Evolutionary conservation across 1,140 invertebrate genomes (phyloP).

Genomic region (Elymnias hypermnestra): DNA sequence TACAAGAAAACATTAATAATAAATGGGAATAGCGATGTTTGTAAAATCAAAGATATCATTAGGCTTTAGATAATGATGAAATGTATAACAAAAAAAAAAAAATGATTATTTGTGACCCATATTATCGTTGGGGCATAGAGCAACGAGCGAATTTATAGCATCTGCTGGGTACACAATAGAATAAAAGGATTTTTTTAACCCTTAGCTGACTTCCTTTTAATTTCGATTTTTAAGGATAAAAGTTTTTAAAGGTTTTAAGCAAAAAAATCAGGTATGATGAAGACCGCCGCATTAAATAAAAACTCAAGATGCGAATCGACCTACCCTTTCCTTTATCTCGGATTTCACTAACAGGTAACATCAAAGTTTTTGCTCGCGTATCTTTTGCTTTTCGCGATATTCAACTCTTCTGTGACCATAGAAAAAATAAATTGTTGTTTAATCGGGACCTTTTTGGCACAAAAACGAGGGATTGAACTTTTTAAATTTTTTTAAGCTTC

Average conservation of each 20-base stretch:
- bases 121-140: slow-evolving; percentile 52
- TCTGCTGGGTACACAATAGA: slow-evolving; percentile 48
- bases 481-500: slow-evolving; percentile 64
- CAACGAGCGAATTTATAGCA: slow-evolving; percentile 49
- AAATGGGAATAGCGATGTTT: too few species aligned
- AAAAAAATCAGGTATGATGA: slow-evolving; percentile 57
- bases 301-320: slow-evolving; percentile 50
- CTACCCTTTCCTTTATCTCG: slow-evolving; percentile 70
- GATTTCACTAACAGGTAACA: slow-evolving; percentile 72
- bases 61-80: neutral
- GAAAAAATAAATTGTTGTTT: slow-evolving; percentile 62
- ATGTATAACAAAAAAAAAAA: neutral
- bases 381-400: slow-evolving; percentile 67
- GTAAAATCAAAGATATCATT: too few species aligned
- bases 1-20: too few species aligned
- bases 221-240: slow-evolving; percentile 50
- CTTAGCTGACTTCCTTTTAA: slow-evolving; percentile 67
- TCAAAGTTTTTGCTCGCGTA: slow-evolving; percentile 54
- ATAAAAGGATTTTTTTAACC: slow-evolving; percentile 58
- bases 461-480: slow-evolving; percentile 60
- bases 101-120: slow-evolving; percentile 43
- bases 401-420: slow-evolving; percentile 58
- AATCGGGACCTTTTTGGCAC: slow-evolving; percentile 52
- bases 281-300: slow-evolving; percentile 31
- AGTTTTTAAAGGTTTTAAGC: slow-evolving; percentile 49